Base-by-base conservation (phyloP, 2,113 vertebrate species). In the Monopterus albus region DNA sequence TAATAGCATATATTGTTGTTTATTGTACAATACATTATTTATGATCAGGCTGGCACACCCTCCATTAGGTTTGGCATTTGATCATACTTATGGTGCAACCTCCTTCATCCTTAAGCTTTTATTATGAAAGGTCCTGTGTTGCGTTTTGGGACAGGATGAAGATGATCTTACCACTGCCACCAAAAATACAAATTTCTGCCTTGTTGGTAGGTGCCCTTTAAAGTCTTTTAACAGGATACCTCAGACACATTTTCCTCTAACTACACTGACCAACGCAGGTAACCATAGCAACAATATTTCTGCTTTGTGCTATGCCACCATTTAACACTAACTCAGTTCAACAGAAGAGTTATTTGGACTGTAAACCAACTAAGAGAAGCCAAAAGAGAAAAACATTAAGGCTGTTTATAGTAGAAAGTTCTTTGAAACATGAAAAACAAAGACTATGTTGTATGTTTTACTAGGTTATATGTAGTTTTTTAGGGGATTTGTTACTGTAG, bases 401-500 rank as follows among this genome's bases (percentile, higher is more conserved):
- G 17, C n/a, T 70, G 17, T 8, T 60, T 1, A 49, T 26, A 35
- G n/a, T 55, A 28, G 25, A 68, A n/a, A 10, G 0, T 42, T 60
- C 68, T 53, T 31, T n/a, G n/a, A 31, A 5, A 39, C 9, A 29
- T 36, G 6, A 47, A 3, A n/a, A 26, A 49, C 43, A 52, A 12
- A 26, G 12, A 36, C 25, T 4, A 18, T 46, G 25, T 20, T 64
- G 36, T 18, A 11, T 53, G 60, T 49, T 56, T 58, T 47, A 28
- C 1, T 3, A 13, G 8, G 56, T 23, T 52, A 33, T 53, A 65
- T 21, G 5, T 50, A 35, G 45, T 35, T 75, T 60, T 83, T 58
- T 14, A 65, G n/a, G 58, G 65, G 62, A 43, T 26, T 56, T 18
- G n/a, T 23, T 67, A 56, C 28, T 76, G 10, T 51, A 25, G 62